Evolutionary conservation across 2,797 vertebrate species (phyloP).

Genomic region (Helostoma temminkii): DNA sequence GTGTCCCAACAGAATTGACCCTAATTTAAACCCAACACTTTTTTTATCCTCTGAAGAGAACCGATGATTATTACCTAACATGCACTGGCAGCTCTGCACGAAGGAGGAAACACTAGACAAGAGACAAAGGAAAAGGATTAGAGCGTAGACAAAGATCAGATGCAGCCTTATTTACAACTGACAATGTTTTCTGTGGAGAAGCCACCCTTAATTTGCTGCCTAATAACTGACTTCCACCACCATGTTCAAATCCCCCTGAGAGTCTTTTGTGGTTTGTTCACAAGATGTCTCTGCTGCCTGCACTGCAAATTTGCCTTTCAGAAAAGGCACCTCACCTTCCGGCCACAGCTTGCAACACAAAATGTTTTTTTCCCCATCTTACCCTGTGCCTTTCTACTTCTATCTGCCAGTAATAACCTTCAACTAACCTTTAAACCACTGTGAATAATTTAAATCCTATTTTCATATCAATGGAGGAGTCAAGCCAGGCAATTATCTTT

Average conservation of each 20-base stretch:
- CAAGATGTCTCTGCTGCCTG: constrained; percentile 83
- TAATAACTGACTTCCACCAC: constrained; percentile 93
- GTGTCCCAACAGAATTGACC: constrained; percentile 58
- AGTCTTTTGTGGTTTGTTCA: constrained; percentile 87
- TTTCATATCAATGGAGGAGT: constrained; percentile 99
- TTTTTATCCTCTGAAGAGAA: constrained; percentile 37
- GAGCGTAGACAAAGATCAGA: constrained; percentile 68
- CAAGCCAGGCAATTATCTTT: constrained; percentile 99
- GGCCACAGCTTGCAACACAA: constrained; percentile 79
- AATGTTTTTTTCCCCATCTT: constrained; percentile 52
- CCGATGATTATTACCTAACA: constrained; percentile 51
- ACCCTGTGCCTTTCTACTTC: constrained; percentile 76
- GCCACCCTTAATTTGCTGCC: constrained; percentile 91
- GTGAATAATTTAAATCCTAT: constrained; percentile 99
- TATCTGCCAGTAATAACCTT: constrained; percentile 94
- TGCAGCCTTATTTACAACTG: constrained; percentile 83
- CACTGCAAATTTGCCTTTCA: constrained; percentile 92
- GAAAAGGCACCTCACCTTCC: constrained; percentile 88
- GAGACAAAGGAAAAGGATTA: constrained; percentile 66
- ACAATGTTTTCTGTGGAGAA: constrained; percentile 82
- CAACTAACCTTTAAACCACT: constrained; percentile 97
- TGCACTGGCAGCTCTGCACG: constrained; percentile 33
- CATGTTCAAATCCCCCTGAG: constrained; percentile 87
- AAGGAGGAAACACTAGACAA: constrained; percentile 55
- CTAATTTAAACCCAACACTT: constrained; percentile 59